These are phyloP conservation scores for Lithosia quadra DNA, from an alignment of 2,888 invertebrate genomes.

Conservation along the genomic window DNA sequence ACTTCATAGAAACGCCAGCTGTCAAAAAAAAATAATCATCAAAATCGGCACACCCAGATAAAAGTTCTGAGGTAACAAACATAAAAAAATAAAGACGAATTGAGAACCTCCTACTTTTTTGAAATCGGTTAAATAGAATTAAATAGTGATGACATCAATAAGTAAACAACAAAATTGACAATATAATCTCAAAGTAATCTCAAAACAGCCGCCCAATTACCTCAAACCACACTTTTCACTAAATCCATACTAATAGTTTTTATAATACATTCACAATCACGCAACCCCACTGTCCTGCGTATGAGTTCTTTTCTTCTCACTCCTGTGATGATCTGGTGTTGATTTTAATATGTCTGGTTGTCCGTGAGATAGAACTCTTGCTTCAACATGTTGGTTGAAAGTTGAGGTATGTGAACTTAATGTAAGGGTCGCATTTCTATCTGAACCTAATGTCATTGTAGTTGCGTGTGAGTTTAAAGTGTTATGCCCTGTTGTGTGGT, in stretches of 20 bases:
- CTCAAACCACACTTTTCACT: slow-evolving; percentile 28
- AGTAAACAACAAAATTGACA: background rate
- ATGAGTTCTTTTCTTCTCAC: slow-evolving; percentile 77
- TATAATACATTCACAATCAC: slow-evolving; percentile 63
- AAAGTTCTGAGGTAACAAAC: no score
- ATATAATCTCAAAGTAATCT: background rate
- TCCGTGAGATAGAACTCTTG: slow-evolving; percentile 79
- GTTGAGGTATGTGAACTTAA: slow-evolving; percentile 77
- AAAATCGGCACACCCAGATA: no score
- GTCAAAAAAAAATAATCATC: no score
- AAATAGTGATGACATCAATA: slow-evolving; percentile 6
- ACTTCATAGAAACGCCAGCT: no score
- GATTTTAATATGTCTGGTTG: slow-evolving; percentile 95
- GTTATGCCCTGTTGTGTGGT: slow-evolving; percentile 83
- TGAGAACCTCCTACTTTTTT: no score
- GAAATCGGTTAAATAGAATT: background rate
- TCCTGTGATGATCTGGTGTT: slow-evolving; percentile 92
- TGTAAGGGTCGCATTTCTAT: slow-evolving; percentile 74
- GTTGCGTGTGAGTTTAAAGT: slow-evolving; percentile 88
- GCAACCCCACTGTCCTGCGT: slow-evolving; percentile 78
- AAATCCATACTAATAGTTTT: slow-evolving; percentile 27
- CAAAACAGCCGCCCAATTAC: slow-evolving; percentile 34
- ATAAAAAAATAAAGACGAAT: no score
- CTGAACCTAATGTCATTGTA: slow-evolving; percentile 77
- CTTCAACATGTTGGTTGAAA: slow-evolving; percentile 67